Evolutionary conservation across 35 echinoderm and acorn worm species (phyloP), one percentile per base, ranked within the genome.

Genomic region (Nesometra sesokonis): DNA sequence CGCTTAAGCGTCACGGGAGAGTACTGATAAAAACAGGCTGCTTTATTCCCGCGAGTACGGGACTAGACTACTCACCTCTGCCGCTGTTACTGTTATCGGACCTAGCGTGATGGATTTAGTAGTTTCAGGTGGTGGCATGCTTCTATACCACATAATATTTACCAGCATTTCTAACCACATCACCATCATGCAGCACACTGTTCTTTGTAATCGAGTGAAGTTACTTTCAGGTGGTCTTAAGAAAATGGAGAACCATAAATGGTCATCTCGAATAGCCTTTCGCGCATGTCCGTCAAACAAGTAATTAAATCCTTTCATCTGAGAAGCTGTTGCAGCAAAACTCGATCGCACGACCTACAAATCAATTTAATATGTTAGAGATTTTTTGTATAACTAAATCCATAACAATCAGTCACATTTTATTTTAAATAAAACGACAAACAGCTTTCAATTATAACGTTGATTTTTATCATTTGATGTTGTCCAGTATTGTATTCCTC

Each of bases 101-200:
- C 96, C 96, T 21, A 99, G 34, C 31, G 88, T 90, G n/a, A 99
- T 82, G n/a, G 96, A 90, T 17, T 83, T 88, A 0, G 76, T 30
- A n/a, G 96, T 35, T 11, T 85, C 77, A 0, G 92, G 52, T 7
- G 95, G 89, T 0, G 96, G 96, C 2, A 78, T 46, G 13, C 88
- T 36, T 82, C 88, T 82, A 82, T 99, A 99, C 84, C 85, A 99
- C 96, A 99, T 99, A 34, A 99, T 97, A 88, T 89, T 89, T 0
- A 94, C 96, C 57, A 99, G 46, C 96, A 99, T 99, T 83, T 99
- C 96, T 76, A 99, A 77, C 96, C 96, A 99, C n/a, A 99, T 79
- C 17, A 88, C 85, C 96, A 99, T 99, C 87, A 99, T 86, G 35
- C 96, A 99, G 57, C 96, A 99, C 32, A 89, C 92, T 0, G 85